Evolutionary conservation across 2,888 invertebrate genomes (phyloP), one percentile per base, ranked within the genome.

Genomic region (Meta bourneti): DNA sequence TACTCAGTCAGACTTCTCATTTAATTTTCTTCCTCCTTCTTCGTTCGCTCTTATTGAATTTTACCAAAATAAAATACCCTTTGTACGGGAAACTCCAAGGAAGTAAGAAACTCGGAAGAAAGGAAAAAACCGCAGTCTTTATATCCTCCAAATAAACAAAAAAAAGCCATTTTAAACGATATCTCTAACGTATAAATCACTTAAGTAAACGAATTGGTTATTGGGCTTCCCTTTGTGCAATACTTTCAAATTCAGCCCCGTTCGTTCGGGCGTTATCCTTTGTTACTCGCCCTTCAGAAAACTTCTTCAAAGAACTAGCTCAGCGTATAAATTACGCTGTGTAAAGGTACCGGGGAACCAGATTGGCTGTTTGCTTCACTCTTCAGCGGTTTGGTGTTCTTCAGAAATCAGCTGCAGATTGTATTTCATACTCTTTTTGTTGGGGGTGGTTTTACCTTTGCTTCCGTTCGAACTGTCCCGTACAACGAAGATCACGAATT

Each of bases 161-260:
- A 71, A 72, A 83, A 83, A 83, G 16, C 61, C 20, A 69, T 79
- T 75, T 83, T 74, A 83, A 74, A 74, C 74, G 74, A 34, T 83
- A 70, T 70, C 13, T 79, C 86, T 87, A 87, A 70, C 79, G 71
- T 70, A 87, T 79, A 87, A 78, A 78, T 87, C 78, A 78, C 71
- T 71, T 78, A 70, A 87, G 61, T 87, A 87, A 87, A 78, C 52
- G 71, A 79, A 79, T 79, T 78, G 71, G n/a, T 69, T 78, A 86
- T 78, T 86, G 86, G 69, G 48, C 75, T 75, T 16, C 70, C 78
- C 78, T 83, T 79, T 78, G 71, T 83, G 72, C 20, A 16, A 20
- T 34, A 52, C 83, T 74, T 83, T 83, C 20, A 72, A 83, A 72
- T 83, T 72, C 72, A 83, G 51, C 54, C 51, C 72, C 52, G 72